Conservation (phyloP, 2,797 vertebrate species). For the Pelodytes ibericus region DNA sequence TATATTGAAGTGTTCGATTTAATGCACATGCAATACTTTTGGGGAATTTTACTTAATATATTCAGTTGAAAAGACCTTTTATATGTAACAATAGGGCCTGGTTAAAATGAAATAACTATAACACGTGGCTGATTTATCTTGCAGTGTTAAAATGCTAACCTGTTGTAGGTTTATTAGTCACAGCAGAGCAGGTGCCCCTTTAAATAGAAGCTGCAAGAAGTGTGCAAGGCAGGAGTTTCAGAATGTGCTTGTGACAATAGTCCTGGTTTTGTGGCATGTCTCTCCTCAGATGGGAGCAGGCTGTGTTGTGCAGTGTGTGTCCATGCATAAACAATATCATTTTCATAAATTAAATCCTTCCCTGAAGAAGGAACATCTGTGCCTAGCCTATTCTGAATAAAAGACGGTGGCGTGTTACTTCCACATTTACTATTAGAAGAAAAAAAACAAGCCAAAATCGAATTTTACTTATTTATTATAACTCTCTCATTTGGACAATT, state of each 20-base stretch:
- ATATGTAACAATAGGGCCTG: too few species aligned
- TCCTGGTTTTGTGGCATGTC: conserved; percentile 73
- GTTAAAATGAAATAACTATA: too few species aligned
- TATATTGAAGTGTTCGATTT: too few species aligned
- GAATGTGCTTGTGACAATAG: conserved; percentile 1
- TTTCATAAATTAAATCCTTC: conserved; percentile 96
- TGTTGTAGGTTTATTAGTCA: neutral
- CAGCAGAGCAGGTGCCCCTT: neutral
- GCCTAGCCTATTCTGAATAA: conserved; percentile 83
- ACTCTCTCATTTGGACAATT: too few species aligned
- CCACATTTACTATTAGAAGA: conserved; percentile 70
- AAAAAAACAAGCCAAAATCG: neutral
- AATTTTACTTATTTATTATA: neutral
- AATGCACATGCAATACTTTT: too few species aligned
- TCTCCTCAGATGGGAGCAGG: conserved; percentile 81
- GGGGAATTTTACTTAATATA: too few species aligned
- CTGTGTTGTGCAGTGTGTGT: conserved; percentile 80
- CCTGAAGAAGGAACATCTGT: conserved; percentile 94
- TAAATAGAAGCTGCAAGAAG: neutral
- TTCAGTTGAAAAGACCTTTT: too few species aligned
- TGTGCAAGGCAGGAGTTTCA: neutral
- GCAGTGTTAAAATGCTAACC: neutral
- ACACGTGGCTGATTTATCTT: too few species aligned
- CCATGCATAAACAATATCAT: conserved; percentile 95
- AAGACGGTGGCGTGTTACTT: conserved; percentile 82